Conservation (phyloP, 2,888 invertebrate species). For the Polyommatus icarus region DNA sequence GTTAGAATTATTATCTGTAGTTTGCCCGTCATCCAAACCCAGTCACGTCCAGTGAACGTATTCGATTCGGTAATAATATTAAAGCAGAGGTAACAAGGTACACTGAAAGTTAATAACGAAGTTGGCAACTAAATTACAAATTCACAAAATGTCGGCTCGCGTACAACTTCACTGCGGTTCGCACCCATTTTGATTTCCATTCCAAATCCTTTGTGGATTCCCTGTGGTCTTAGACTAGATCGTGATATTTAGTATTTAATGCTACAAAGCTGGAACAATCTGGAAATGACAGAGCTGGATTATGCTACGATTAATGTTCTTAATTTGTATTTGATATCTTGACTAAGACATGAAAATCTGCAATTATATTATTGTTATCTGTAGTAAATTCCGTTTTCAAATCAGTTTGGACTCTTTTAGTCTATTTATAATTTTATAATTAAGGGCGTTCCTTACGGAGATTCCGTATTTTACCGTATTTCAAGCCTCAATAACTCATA, state of each 20-base stretch:
- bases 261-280: neutral
- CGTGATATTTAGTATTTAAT: neutral
- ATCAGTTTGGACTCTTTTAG: no score
- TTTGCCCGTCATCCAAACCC: neutral
- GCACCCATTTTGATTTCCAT: neutral
- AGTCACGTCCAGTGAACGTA: constrained; percentile 1
- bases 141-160: constrained; percentile 9
- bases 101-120: constrained; percentile 13
- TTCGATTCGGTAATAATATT: constrained; percentile 22
- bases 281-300: neutral
- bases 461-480: no score
- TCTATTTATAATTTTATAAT: no score
- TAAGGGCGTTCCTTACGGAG: no score
- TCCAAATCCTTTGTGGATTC: neutral
- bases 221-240: neutral
- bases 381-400: no score
- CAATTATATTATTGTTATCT: no score
- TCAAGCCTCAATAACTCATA: no score
- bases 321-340: no score
- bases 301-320: neutral
- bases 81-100: constrained; percentile 11
- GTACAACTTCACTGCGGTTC: constrained; percentile 1
- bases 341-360: no score
- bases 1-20: neutral
- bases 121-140: constrained; percentile 18